A percentile compares a stretch with the other conserved stretches of the same genome.
Evolutionary conservation across 1,140 invertebrate genomes (phyloP).

Genomic region (Agrilus planipennis): DNA sequence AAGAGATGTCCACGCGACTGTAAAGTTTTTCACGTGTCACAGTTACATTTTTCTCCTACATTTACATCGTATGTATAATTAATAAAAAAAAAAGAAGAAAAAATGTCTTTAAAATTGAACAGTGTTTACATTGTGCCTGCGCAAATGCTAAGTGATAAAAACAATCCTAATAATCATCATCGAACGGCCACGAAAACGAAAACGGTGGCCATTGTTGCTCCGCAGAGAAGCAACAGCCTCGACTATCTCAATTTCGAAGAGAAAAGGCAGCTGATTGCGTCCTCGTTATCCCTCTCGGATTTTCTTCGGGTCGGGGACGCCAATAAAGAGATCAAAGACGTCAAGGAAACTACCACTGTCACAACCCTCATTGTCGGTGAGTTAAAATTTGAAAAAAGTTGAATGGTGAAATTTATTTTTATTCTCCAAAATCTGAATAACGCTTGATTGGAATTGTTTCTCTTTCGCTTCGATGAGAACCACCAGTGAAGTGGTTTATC

Average conservation of each 20-base stretch:
- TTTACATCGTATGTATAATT: no score
- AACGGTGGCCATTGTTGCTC: slow-evolving; percentile 50
- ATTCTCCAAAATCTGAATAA: no score
- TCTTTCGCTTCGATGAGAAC: no score
- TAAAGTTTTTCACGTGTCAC: no score
- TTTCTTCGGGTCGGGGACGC: slow-evolving; percentile 63
- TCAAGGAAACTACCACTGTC: slow-evolving; percentile 35
- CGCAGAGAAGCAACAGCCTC: slow-evolving; percentile 69
- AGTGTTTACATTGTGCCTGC: slow-evolving; percentile 23
- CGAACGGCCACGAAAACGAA: slow-evolving; percentile 38
- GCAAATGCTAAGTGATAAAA: slow-evolving; percentile 19
- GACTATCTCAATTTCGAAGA: slow-evolving; percentile 86
- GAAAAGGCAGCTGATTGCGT: slow-evolving; percentile 77
- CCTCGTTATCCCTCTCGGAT: slow-evolving; percentile 72
- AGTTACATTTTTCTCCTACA: no score
- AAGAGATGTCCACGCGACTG: no score
- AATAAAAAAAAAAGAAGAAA: no score
- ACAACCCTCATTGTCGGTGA: slow-evolving; percentile 39
- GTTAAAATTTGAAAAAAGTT: no score
- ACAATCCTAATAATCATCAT: slow-evolving; percentile 34
- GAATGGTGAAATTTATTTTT: no score
- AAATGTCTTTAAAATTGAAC: slow-evolving; percentile 25
- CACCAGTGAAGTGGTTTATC: no score
- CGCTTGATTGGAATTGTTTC: no score
- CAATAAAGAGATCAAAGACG: slow-evolving; percentile 30